Conservation (phyloP, 2,113 vertebrate species). For the Hemiscyllium ocellatum region DNA sequence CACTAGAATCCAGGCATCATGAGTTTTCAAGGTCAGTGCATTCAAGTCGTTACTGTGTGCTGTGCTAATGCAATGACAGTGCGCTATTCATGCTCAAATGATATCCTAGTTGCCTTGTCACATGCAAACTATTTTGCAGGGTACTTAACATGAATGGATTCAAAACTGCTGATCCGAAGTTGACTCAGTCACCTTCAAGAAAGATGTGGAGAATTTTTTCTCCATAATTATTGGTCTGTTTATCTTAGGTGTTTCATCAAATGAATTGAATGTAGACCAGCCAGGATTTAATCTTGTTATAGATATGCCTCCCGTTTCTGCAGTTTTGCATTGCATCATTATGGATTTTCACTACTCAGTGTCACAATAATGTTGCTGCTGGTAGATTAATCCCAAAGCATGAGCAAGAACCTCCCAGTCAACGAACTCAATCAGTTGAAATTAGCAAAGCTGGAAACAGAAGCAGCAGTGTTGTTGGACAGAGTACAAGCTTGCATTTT, state of each 20-base stretch:
- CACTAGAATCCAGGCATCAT: neutral
- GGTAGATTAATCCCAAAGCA: neutral
- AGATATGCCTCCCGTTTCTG: neutral
- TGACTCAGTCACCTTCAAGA: neutral
- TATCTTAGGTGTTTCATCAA: neutral
- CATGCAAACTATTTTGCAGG: neutral
- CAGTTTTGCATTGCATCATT: neutral
- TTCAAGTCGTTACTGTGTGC: neutral
- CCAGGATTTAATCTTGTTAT: neutral
- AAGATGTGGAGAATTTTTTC: neutral
- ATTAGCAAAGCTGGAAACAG: neutral
- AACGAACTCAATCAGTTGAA: neutral
- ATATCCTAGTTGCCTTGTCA: neutral
- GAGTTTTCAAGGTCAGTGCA: neutral
- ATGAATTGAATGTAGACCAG: neutral
- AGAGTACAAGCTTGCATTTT: neutral
- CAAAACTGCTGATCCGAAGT: neutral
- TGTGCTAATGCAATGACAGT: neutral
- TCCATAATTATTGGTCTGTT: neutral
- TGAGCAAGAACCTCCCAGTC: neutral
- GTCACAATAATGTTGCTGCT: neutral
- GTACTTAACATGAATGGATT: neutral
- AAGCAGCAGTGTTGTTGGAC: neutral
- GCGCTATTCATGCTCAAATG: neutral
- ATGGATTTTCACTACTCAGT: neutral